Evolutionary conservation across 2,888 invertebrate species (phyloP), one percentile per base, ranked within the genome.

Genomic region (Dysmachus trigonus): DNA sequence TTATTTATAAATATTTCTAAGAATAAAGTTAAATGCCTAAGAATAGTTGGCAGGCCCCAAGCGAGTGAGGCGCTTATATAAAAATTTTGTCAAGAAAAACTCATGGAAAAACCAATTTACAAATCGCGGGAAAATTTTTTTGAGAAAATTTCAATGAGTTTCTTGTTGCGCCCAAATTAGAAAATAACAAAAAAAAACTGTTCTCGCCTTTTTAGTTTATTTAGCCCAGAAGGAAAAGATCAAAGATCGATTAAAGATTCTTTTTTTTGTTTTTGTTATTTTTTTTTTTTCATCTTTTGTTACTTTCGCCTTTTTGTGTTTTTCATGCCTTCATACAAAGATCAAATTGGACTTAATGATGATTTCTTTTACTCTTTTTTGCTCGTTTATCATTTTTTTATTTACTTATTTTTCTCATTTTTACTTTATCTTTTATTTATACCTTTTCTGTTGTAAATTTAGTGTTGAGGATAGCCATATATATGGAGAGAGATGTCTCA

Each of bases 381-480:
- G 33, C 41, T 77, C 53, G 30, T 33, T 82, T 33, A 33, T 82
- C 33, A 62, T 82, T 82, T 82, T 82, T 79, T 82, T 82, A 31
- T 62, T 82, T 82, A 41, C 53, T 82, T 82, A 79, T 71, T 77
- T 41, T 85, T 53, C 73, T 85, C 62, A 53, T 81, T 86, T 51
- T 86, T 51, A 77, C 53, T 85, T 82, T 53, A 84, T 85, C 79
- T 87, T 77, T 79, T 81, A 73, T 74, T 81, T 72, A 71, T 79
- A 35, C 15, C 72, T 79, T 30, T 62, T 41, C 47, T 74, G 35
- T 82, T 71, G 33, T 71, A 62, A 62, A 33, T 53, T 86, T 85
- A 73, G 31, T 79, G 81, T 33, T 82, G 62, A 82, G 82, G 71
- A 71, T 71, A 82, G 33, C 35, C 82, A 82, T 82, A 82, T 47